Base-by-base conservation (phyloP, 1,140 invertebrate genomes). In the Drosophila rhopaloa region DNA sequence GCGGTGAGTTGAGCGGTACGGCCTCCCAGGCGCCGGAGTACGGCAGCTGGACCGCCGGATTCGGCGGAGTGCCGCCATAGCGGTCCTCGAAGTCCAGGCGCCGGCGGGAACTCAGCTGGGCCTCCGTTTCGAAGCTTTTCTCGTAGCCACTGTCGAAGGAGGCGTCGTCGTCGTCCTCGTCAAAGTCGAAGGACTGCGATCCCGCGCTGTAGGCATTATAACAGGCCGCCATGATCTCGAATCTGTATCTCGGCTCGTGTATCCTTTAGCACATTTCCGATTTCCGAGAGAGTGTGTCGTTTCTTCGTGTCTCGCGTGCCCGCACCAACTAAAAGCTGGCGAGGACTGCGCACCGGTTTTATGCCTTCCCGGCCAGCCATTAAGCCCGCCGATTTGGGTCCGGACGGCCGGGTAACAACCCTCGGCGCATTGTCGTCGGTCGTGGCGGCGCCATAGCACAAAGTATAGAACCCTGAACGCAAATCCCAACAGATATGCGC, bases 101-200 rank as follows among this genome's bases (percentile, higher is more conserved):
- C 13, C 84, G 68, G 5, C 91, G 74, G 14, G 90, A 71, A 24
- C 79, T 92, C 10, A 73, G 37, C 50, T 79, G 73, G 14, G 54
- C 71, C 44, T 88, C 89, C 46, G 89, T 91, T 63, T 94, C 94
- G 63, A 94, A 95, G 67, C 94, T 94, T 59, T 94, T 94, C 59
- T 95, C 95, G 74, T 95, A 94, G 41, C 95, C 95, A 0, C 95
- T 96, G 78, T 96, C 95, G 46, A 94, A 95, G 41, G 95, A 95
- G 72, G 95, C 95, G 43, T 95, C 94, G 38, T 91, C 89, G 74
- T 95, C 95, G 27, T 89, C 89, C 78, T 95, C 95, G 76, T 95
- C 95, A 76, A 95, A 95, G 37, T 94, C 95, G 54, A 91, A 92
- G 32, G 88, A 91, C 41, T 91, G 90, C 61, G 92, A 41, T 13